These are phyloP conservation scores for Melikaiella ostensackeni DNA, from an alignment of 2,888 invertebrate genomes.

Conservation along the genomic window DNA sequence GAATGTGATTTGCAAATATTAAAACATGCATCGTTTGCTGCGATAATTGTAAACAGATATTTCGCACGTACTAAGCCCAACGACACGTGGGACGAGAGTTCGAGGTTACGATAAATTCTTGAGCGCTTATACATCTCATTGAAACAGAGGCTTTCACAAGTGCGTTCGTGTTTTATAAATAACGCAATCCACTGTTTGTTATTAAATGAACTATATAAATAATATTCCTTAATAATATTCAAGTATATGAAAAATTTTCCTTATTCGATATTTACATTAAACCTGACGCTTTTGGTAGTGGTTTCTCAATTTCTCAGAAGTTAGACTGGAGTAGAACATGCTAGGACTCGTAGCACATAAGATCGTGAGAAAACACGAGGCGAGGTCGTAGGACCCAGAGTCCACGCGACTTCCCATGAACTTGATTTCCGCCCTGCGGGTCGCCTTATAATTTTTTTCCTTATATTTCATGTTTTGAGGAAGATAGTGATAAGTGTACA, in stretches of 20 bases:
- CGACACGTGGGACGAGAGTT: conserved; percentile 19
- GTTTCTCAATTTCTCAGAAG: neutral
- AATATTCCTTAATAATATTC: too few relatives aligned
- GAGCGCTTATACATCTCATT: conserved; percentile 28
- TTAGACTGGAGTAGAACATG: neutral
- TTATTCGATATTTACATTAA: too few relatives aligned
- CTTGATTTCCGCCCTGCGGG: neutral
- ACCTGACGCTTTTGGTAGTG: neutral
- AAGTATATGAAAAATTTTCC: too few relatives aligned
- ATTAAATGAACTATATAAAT: neutral
- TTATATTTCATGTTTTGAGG: conserved; percentile 7
- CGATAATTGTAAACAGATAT: conserved; percentile 4
- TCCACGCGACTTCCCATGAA: conserved; percentile 10
- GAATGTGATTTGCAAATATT: neutral
- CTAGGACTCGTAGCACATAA: conserved; percentile 1
- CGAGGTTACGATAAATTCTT: conserved; percentile 12
- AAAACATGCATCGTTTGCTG: neutral
- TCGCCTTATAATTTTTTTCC: conserved; percentile 2
- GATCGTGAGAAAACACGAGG: conserved; percentile 64
- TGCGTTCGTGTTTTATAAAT: conserved; percentile 3
- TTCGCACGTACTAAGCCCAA: neutral
- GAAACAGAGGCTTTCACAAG: conserved; percentile 12
- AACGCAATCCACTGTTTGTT: neutral
- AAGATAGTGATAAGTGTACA: neutral
- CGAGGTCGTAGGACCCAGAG: conserved; percentile 60